phyloP scores from a whole-genome alignment of 2,888 invertebrate species.

The Tiliacea aurago region DNA sequence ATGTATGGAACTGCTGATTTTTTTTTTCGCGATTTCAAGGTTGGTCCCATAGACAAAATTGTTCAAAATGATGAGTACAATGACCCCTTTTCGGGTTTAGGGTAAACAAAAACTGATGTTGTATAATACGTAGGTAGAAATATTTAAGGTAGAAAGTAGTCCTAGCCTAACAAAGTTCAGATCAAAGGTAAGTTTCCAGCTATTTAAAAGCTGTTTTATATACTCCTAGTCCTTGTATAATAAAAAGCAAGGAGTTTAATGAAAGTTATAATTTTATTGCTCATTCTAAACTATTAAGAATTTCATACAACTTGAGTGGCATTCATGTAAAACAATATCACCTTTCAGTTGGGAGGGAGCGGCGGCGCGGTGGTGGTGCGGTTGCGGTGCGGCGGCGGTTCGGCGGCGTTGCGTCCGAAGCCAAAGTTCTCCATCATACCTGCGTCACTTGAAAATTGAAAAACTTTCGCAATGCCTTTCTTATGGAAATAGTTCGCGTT shows the following conservation, averaged over 20 bases:
- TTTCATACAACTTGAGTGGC: slow-evolving; percentile 24
- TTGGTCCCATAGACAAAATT: no score
- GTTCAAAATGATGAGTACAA: no score
- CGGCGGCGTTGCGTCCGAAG: slow-evolving; percentile 78
- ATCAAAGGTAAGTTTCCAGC: neutral
- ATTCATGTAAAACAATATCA: slow-evolving; percentile 56
- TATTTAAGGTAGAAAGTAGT: neutral
- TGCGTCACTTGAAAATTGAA: slow-evolving; percentile 91
- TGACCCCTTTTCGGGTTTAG: no score
- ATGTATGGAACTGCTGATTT: no score
- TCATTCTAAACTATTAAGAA: slow-evolving; percentile 25
- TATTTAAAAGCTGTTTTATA: neutral
- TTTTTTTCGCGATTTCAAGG: no score
- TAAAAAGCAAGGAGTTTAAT: neutral
- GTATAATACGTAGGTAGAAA: no score
- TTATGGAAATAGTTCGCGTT: slow-evolving; percentile 89
- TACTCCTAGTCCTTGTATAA: neutral
- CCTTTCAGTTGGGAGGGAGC: slow-evolving; percentile 30
- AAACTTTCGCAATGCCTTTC: slow-evolving; percentile 90
- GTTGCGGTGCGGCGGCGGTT: slow-evolving; percentile 55
- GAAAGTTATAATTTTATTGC: slow-evolving; percentile 14
- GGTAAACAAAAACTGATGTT: no score
- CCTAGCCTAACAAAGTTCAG: neutral
- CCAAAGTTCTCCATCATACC: slow-evolving; percentile 89
- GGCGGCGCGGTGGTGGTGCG: slow-evolving; percentile 49